A percentile compares a stretch with the other conserved stretches of the same genome.
These are phyloP conservation scores for Thunnus thynnus DNA, from an alignment of 2,113 vertebrate species.

Conservation along the genomic window DNA sequence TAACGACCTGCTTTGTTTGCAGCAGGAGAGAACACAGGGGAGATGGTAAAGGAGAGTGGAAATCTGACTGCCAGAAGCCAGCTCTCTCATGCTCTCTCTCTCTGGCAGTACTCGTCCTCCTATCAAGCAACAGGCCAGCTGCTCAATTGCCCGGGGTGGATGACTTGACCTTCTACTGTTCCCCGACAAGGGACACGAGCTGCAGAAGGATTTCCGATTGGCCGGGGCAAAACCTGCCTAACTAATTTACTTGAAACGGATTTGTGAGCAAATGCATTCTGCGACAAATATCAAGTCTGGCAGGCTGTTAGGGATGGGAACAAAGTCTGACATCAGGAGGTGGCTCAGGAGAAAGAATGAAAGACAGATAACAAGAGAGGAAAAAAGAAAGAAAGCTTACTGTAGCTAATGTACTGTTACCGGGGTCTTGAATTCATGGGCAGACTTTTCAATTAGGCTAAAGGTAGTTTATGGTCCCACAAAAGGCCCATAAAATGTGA, in stretches of 20 bases:
- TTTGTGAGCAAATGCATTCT: constrained; percentile 57
- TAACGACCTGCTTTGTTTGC: constrained; percentile 68
- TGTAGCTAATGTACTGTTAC: background rate
- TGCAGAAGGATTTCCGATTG: constrained; percentile 50
- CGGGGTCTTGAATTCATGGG: background rate
- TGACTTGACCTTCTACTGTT: constrained; percentile 74
- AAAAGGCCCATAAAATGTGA: constrained; percentile 5
- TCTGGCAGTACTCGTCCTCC: constrained; percentile 26
- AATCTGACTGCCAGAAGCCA: constrained; percentile 41
- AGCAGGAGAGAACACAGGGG: constrained; percentile 43
- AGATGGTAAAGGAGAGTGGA: constrained; percentile 38
- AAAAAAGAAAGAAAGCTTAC: background rate
- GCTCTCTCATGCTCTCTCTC: constrained; percentile 4
- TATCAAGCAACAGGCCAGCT: constrained; percentile 59
- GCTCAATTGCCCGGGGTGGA: constrained; percentile 48
- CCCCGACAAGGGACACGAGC: constrained; percentile 46
- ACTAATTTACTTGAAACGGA: constrained; percentile 64
- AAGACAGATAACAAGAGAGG: constrained; percentile 22
- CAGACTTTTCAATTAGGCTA: constrained; percentile 28
- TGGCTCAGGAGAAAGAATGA: background rate
- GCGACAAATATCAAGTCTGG: constrained; percentile 45
- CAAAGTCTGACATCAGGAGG: constrained; percentile 33
- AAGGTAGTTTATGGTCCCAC: constrained; percentile 27
- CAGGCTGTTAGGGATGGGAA: constrained; percentile 34
- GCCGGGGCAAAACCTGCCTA: constrained; percentile 35